These are phyloP conservation scores for Oxyteleia sp. DNA, from an alignment of 2,888 invertebrate genomes.

Conservation along the genomic window DNA sequence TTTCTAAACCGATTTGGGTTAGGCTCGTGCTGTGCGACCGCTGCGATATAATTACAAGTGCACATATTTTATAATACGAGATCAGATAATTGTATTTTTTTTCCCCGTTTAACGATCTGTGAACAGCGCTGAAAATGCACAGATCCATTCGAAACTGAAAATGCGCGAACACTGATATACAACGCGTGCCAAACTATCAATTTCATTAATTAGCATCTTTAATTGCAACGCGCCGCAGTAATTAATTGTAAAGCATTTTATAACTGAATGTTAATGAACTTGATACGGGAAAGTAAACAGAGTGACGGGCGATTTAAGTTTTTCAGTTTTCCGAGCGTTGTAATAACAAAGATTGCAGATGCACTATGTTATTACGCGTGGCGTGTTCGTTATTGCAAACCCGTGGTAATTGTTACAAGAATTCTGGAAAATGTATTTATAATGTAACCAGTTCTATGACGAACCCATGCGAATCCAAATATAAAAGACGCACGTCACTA, in stretches of 20 bases:
- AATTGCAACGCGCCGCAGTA: slow-evolving; percentile 1
- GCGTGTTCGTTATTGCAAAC: no score
- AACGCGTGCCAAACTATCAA: slow-evolving; percentile 28
- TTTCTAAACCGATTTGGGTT: slow-evolving; percentile 35
- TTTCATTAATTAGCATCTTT: slow-evolving; percentile 43
- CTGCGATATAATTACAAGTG: slow-evolving; percentile 21
- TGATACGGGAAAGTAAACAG: slow-evolving; percentile 12
- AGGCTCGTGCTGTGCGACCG: not conserved
- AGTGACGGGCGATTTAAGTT: no score
- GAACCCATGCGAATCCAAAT: no score
- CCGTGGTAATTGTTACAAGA: no score
- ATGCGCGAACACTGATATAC: not conserved
- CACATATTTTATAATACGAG: slow-evolving; percentile 34
- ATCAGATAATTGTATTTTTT: slow-evolving; percentile 32
- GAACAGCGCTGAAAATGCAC: slow-evolving; percentile 27
- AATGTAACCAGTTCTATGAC: no score
- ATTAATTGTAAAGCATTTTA: slow-evolving; percentile 16
- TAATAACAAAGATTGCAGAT: no score
- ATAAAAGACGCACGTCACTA: no score
- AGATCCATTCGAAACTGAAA: slow-evolving; percentile 24
- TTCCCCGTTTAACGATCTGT: slow-evolving; percentile 38
- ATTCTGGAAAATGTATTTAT: no score
- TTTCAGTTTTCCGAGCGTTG: no score
- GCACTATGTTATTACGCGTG: no score
- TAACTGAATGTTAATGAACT: slow-evolving; percentile 11